Conservation (phyloP, 1,140 invertebrate genomes). For the Panagrolaimus sp. region DNA sequence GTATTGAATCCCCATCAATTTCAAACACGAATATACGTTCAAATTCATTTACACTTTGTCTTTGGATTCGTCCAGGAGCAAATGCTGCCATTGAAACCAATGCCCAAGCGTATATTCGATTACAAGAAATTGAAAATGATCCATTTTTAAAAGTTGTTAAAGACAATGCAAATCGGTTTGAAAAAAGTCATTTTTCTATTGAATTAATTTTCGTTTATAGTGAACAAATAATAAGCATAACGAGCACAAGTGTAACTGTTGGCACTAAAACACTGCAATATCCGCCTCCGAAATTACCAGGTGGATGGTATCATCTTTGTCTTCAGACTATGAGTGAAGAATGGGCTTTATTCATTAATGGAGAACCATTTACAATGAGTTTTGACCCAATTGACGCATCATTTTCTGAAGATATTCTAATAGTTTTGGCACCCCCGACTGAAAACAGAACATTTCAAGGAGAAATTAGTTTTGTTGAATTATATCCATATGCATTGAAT, state of each 20-base stretch:
- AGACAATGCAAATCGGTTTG: background rate
- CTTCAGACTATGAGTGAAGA: background rate
- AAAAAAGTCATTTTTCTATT: background rate
- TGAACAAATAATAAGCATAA: background rate
- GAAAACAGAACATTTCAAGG: background rate
- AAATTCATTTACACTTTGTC: slow-evolving; percentile 8
- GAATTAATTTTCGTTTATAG: background rate
- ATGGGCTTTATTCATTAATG: no score
- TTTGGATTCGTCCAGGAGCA: background rate
- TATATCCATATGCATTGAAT: background rate
- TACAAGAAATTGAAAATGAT: no score
- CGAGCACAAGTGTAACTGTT: background rate
- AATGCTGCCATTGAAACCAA: background rate
- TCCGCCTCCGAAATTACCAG: background rate
- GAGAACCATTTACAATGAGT: no score
- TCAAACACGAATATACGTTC: background rate
- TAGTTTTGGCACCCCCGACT: background rate
- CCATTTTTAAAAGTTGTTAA: background rate
- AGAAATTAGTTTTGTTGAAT: slow-evolving; percentile 6
- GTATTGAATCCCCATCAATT: background rate
- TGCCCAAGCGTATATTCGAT: no score
- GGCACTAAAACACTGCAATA: background rate
- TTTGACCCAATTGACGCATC: no score
- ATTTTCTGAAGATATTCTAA: background rate
- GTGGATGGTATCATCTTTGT: slow-evolving; percentile 14